These are phyloP conservation scores for Vidua chalybeata DNA, from an alignment of 2,113 vertebrate species.

Conservation along the genomic window DNA sequence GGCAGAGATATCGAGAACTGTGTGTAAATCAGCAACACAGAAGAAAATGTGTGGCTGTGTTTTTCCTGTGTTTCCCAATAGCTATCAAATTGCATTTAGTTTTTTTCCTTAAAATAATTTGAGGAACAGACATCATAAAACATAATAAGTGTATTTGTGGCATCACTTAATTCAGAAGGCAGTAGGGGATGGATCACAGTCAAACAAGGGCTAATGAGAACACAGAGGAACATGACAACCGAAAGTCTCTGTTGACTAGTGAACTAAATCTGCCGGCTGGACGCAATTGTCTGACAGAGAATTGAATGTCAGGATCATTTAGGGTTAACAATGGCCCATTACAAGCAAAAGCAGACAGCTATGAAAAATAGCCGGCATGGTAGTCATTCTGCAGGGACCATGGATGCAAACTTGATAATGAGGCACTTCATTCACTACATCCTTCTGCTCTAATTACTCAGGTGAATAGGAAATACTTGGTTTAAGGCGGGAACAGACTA, in stretches of 20 bases:
- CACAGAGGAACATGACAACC: conserved; percentile 75
- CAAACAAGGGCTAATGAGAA: conserved; percentile 77
- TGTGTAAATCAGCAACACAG: not conserved
- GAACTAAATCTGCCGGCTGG: conserved; percentile 78
- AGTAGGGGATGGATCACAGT: conserved; percentile 75
- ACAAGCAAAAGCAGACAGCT: conserved; percentile 78
- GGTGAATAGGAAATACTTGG: conserved; percentile 81
- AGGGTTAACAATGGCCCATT: conserved; percentile 81
- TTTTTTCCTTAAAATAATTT: conserved; percentile 66
- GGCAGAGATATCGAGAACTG: not conserved
- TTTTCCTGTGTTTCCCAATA: conserved; percentile 5
- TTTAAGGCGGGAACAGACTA: conserved; percentile 76
- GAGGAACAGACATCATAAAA: conserved; percentile 68
- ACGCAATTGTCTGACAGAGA: conserved; percentile 80
- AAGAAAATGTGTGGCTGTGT: not conserved
- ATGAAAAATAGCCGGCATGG: conserved; percentile 74
- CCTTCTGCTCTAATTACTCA: conserved; percentile 87
- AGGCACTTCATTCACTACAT: conserved; percentile 78
- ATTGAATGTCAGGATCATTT: conserved; percentile 85
- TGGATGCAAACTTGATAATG: conserved; percentile 79
- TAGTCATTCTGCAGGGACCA: conserved; percentile 62
- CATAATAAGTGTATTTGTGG: conserved; percentile 74
- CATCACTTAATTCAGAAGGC: conserved; percentile 80
- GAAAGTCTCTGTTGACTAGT: conserved; percentile 77
- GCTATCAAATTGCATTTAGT: not conserved